Evolutionary conservation across 1,140 invertebrate species (phyloP).

Genomic region (Epicauta chinensis): DNA sequence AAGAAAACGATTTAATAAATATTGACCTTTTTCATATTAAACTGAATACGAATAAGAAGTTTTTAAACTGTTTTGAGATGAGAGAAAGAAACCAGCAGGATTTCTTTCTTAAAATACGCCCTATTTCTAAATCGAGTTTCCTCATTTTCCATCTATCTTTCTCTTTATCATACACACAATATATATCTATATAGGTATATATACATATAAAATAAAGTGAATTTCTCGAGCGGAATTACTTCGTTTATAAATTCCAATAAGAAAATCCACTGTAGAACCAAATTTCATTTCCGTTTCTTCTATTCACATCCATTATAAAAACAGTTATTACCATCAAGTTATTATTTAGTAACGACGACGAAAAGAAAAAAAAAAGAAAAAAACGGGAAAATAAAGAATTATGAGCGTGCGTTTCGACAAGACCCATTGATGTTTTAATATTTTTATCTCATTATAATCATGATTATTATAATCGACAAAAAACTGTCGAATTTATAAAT

Average conservation of each 20-base stretch:
- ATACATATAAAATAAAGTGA: conserved; percentile 27
- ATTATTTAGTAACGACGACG: conserved; percentile 1
- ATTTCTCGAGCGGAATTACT: conserved; percentile 24
- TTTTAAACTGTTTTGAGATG: too few relatives aligned
- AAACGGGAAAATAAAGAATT: too few relatives aligned
- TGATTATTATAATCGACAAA: too few relatives aligned
- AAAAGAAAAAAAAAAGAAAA: too few relatives aligned
- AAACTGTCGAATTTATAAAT: conserved; percentile 2
- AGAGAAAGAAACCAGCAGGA: too few relatives aligned
- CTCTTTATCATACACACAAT: too few relatives aligned
- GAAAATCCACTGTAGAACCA: conserved; percentile 22
- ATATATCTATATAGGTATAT: too few relatives aligned
- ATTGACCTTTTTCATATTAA: conserved; percentile 9
- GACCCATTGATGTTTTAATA: too few relatives aligned
- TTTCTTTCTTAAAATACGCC: too few relatives aligned
- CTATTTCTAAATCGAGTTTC: conserved; percentile 14
- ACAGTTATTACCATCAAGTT: conserved; percentile 17
- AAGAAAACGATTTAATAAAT: conserved; percentile 10
- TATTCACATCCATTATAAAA: conserved; percentile 18
- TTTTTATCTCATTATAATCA: too few relatives aligned
- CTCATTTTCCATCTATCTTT: conserved; percentile 10
- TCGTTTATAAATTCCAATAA: conserved; percentile 31
- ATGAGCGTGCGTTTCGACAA: too few relatives aligned
- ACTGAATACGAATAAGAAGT: too few relatives aligned
- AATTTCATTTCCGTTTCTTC: conserved; percentile 22